Percentiles rank a stretch among this genome's conserved stretches.
Evolutionary conservation across 2,797 vertebrate genomes (phyloP).

Genomic region (Coregonus ussuriensis): DNA sequence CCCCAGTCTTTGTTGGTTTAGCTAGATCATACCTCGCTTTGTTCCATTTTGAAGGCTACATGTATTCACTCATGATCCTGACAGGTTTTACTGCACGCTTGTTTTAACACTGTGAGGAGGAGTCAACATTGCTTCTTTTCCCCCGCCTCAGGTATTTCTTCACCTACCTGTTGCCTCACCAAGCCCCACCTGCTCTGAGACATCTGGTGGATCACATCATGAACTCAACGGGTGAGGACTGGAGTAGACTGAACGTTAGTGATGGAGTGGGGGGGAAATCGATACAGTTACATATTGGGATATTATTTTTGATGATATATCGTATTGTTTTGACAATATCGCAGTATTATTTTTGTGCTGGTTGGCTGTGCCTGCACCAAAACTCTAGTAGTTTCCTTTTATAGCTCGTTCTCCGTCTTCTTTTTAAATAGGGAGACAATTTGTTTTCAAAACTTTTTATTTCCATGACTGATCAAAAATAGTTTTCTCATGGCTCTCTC

Average conservation of each 20-base stretch:
- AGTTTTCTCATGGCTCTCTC: no score
- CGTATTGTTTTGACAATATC: no score
- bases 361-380: no score
- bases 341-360: no score
- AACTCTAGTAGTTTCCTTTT: no score
- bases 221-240: slow-evolving; percentile 83
- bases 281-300: background rate
- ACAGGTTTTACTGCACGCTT: slow-evolving; percentile 66
- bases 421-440: no score
- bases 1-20: background rate
- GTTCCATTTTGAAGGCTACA: background rate
- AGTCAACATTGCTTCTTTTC: slow-evolving; percentile 49
- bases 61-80: slow-evolving; percentile 27
- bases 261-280: no score
- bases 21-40: background rate
- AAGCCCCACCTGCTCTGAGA: slow-evolving; percentile 79
- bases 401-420: no score
- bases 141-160: slow-evolving; percentile 86
- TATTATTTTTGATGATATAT: no score
- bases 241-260: background rate
- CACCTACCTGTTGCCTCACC: slow-evolving; percentile 90
- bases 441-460: no score
- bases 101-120: slow-evolving; percentile 33
- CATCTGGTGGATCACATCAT: slow-evolving; percentile 86
- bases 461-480: no score